Conservation (phyloP, 2,797 vertebrate genomes). For the Parauchenoglanis ngamensis region DNA sequence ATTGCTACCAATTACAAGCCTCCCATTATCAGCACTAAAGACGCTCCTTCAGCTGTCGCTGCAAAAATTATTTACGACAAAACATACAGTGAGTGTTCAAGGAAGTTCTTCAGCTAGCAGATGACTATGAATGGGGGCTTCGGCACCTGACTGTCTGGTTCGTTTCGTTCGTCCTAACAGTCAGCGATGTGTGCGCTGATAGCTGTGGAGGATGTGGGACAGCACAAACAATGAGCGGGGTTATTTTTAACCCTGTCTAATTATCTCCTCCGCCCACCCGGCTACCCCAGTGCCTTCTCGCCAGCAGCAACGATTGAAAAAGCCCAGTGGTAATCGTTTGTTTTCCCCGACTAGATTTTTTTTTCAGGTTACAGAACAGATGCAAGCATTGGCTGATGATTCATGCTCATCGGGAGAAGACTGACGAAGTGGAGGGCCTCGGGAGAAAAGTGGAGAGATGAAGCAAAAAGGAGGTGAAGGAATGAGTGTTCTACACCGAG, state of each 20-base stretch:
- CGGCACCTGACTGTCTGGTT: not conserved
- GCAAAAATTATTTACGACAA: not conserved
- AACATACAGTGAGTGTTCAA: not conserved
- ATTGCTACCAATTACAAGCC: slow-evolving; percentile 12
- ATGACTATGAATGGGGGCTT: not conserved
- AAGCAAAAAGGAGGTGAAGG: not conserved
- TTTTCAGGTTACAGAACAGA: slow-evolving; percentile 38
- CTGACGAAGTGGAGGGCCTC: slow-evolving; percentile 1
- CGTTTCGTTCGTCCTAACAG: slow-evolving; percentile 28
- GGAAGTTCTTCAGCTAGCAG: slow-evolving; percentile 1
- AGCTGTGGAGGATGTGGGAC: slow-evolving; percentile 51
- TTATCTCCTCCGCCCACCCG: slow-evolving; percentile 55
- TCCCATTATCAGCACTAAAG: not conserved
- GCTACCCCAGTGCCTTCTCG: slow-evolving; percentile 37
- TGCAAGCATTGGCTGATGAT: slow-evolving; percentile 49
- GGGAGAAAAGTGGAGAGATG: slow-evolving; percentile 16
- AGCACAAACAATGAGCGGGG: slow-evolving; percentile 55
- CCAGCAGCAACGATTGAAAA: slow-evolving; percentile 59
- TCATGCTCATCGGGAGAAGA: slow-evolving; percentile 41
- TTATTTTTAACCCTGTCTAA: slow-evolving; percentile 65
- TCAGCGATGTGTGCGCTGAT: slow-evolving; percentile 32
- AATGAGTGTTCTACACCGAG: not conserved
- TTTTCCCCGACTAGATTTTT: slow-evolving; percentile 57
- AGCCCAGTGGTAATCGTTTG: slow-evolving; percentile 59
- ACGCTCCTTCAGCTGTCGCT: not conserved